A percentile compares a stretch with the other conserved stretches of the same genome.
These are phyloP conservation scores for Tamias sibiricus DNA, from an alignment of 2,113 vertebrate genomes.

Conservation along the genomic window DNA sequence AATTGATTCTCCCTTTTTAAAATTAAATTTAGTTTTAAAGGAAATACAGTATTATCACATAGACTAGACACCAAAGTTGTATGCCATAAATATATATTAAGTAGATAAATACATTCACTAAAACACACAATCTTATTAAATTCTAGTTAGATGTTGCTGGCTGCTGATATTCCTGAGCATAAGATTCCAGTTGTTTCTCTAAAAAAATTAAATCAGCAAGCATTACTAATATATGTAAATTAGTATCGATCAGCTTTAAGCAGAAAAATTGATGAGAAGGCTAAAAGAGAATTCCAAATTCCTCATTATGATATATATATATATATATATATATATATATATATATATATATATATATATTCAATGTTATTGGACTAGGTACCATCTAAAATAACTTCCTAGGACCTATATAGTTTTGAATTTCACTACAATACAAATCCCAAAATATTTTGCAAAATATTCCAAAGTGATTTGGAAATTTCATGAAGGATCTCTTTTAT, in stretches of 20 bases:
- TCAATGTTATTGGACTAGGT: no score
- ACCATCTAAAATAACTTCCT: not conserved
- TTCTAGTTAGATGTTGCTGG: not conserved
- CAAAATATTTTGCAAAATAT: not conserved
- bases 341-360: no score
- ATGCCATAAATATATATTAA: not conserved
- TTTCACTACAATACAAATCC: not conserved
- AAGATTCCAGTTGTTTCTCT: not conserved
- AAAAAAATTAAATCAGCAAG: not conserved
- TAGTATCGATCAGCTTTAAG: not conserved
- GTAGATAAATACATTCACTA: conserved; percentile 28
- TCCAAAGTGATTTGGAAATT: not conserved
- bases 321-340: no score
- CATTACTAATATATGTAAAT: not conserved
- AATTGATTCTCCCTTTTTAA: not conserved
- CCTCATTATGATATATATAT: no score
- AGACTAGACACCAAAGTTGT: not conserved
- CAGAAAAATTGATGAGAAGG: not conserved
- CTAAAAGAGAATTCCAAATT: not conserved
- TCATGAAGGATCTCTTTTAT: not conserved
- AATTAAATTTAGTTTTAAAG: not conserved
- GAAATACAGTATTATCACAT: not conserved
- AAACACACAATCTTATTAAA: not conserved
- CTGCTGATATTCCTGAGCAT: not conserved
- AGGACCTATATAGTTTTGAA: not conserved